These are phyloP conservation scores for Hydrotaea cyrtoneurina DNA, from an alignment of 2,888 invertebrate genomes.

Conservation along the genomic window DNA sequence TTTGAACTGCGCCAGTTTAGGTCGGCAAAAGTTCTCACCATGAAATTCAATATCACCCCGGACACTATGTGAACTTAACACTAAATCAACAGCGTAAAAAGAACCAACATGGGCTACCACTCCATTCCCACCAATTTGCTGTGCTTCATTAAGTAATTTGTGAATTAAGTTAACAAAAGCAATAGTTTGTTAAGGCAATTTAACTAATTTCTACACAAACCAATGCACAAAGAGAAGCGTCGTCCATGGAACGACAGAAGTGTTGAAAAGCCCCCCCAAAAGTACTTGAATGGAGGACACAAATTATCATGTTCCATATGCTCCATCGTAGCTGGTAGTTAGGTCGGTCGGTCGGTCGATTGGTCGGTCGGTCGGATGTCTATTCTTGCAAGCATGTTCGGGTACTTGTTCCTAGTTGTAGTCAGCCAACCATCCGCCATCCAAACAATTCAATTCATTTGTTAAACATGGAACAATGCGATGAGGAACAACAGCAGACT, in stretches of 20 bases:
- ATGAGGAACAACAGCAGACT: neutral
- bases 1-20: neutral
- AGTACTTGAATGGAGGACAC: slow-evolving; percentile 39
- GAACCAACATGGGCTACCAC: no score
- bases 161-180: slow-evolving; percentile 61
- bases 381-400: neutral
- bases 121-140: neutral
- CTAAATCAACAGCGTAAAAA: no score
- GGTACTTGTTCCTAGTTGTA: slow-evolving; percentile 26
- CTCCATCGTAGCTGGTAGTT: slow-evolving; percentile 1
- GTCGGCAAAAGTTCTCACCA: no score
- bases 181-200: slow-evolving; percentile 51
- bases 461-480: slow-evolving; percentile 59
- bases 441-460: slow-evolving; percentile 64
- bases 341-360: neutral
- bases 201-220: slow-evolving; percentile 57
- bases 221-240: slow-evolving; percentile 44
- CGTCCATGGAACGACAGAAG: slow-evolving; percentile 42
- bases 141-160: slow-evolving; percentile 56
- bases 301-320: slow-evolving; percentile 36
- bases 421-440: slow-evolving; percentile 1
- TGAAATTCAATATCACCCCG: no score
- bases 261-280: slow-evolving; percentile 53
- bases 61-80: no score
- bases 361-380: neutral